A percentile compares a stretch with the other conserved stretches of the same genome.
These are phyloP conservation scores for Meriones unguiculatus DNA, from an alignment of 2,113 vertebrate species.

Conservation along the genomic window DNA sequence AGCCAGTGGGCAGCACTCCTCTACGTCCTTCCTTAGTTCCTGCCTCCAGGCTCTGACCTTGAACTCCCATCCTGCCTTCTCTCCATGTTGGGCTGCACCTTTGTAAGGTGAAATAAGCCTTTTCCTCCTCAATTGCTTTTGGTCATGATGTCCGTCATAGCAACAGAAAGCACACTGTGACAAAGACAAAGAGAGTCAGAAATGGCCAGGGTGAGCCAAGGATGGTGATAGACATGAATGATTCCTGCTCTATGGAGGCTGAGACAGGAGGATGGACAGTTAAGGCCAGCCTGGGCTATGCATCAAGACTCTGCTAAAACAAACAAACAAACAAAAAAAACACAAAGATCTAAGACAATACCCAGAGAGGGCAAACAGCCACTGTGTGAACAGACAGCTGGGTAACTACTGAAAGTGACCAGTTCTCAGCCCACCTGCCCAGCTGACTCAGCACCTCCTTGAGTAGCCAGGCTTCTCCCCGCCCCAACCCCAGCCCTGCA, in stretches of 20 bases:
- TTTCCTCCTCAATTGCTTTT: not conserved
- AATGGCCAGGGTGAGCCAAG: not conserved
- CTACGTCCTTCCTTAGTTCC: not conserved
- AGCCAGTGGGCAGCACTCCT: not conserved
- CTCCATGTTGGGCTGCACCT: not conserved
- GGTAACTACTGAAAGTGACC: not conserved
- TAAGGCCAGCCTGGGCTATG: not conserved
- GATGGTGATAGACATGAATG: not conserved
- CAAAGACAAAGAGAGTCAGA: not conserved
- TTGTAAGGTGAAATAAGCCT: not conserved
- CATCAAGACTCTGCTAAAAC: not conserved
- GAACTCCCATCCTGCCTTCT: not conserved
- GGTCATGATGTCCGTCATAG: not conserved
- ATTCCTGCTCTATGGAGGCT: not conserved
- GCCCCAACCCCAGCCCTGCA: accelerated
- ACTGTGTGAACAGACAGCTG: not conserved
- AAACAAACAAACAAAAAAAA: not conserved
- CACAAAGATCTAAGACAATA: not conserved
- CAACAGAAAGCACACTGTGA: not conserved
- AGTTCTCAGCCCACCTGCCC: not conserved
- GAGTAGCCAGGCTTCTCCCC: no score
- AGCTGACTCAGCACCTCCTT: not conserved
- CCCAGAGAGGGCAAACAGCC: not conserved
- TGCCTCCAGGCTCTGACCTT: not conserved
- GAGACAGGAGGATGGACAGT: not conserved